A percentile compares a stretch with the other conserved stretches of the same genome.
Evolutionary conservation across 1,140 invertebrate genomes (phyloP).

Genomic region (Cotesia glomerata): DNA sequence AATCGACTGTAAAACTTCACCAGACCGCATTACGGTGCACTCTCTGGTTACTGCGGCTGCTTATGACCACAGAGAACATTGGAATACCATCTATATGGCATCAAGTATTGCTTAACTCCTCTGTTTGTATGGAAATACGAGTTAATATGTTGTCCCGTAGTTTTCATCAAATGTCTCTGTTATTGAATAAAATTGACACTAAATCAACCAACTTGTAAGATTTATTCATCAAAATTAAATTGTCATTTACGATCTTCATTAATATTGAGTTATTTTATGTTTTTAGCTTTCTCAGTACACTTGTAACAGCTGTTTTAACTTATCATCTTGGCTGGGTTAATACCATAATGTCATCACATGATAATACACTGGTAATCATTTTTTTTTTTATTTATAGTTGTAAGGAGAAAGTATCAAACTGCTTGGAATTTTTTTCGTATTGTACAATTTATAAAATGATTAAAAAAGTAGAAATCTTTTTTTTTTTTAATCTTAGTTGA

Average conservation of each 20-base stretch:
- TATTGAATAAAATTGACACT: constrained; percentile 54
- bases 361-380: constrained; percentile 48
- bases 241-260: background rate
- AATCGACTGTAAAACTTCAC: constrained; percentile 46
- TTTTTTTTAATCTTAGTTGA: background rate
- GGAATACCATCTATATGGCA: constrained; percentile 55
- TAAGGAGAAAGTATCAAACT: background rate
- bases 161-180: constrained; percentile 55
- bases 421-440: too few relatives aligned
- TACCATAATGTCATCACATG: constrained; percentile 66
- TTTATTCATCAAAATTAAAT: background rate
- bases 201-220: constrained; percentile 61
- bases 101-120: constrained; percentile 53
- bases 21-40: constrained; percentile 45
- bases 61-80: constrained; percentile 39
- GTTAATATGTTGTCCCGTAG: constrained; percentile 41
- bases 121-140: constrained; percentile 39
- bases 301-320: constrained; percentile 85
- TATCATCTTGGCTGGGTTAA: constrained; percentile 91
- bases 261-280: background rate
- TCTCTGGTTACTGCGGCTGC: constrained; percentile 46
- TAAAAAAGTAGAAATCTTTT: background rate
- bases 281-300: constrained; percentile 87
- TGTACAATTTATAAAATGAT: background rate
- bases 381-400: background rate